Conservation (phyloP, 2,797 vertebrate species). For the Simalia tracyae region DNA sequence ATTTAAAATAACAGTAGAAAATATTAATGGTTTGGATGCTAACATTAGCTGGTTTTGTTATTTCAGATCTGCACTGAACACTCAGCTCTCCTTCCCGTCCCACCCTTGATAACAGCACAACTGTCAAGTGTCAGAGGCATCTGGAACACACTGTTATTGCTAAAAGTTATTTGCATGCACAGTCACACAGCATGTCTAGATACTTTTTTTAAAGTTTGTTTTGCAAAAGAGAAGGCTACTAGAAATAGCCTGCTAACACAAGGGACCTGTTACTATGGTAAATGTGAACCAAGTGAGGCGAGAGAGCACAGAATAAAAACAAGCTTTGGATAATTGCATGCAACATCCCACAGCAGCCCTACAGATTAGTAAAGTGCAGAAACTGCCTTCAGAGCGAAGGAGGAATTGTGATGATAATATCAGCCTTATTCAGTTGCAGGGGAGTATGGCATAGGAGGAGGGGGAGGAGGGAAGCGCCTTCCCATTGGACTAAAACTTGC, state of each 20-base stretch:
- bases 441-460: neutral
- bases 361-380: neutral
- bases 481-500: neutral
- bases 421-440: neutral
- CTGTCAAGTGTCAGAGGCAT: neutral
- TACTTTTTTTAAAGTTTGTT: neutral
- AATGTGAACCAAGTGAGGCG: neutral
- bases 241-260: conserved; percentile 1
- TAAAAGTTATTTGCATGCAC: neutral
- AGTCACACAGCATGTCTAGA: neutral
- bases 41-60: neutral
- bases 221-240: conserved; percentile 14
- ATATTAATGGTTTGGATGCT: neutral
- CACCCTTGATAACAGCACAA: neutral
- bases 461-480: neutral
- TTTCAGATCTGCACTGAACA: neutral
- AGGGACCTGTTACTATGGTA: neutral
- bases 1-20: neutral
- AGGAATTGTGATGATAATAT: neutral
- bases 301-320: neutral
- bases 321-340: neutral
- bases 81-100: neutral
- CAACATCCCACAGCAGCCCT: neutral
- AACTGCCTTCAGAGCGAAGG: neutral
- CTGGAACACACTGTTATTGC: neutral